Base-by-base conservation (phyloP, 2,113 vertebrate genomes). In the Bubo bubo region DNA sequence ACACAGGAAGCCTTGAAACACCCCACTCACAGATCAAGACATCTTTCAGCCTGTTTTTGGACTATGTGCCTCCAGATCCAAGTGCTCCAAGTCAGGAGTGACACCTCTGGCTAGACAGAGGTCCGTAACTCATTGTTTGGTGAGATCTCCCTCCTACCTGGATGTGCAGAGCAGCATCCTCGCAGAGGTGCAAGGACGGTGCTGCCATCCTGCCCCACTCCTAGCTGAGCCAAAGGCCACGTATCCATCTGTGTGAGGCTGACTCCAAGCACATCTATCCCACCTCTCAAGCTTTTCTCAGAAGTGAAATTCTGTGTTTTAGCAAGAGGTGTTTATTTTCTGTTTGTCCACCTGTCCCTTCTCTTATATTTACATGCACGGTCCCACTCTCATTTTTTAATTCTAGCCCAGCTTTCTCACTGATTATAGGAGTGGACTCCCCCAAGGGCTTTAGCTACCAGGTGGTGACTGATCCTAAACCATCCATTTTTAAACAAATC, bases 171-270 rank as follows among this genome's bases (percentile, higher is more conserved):
- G 27, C 34, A 71, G 28, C 45, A 62, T 56, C 66, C 75, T 35
- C 55, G 49, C 47, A 59, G 47, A 72, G 39, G 21, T 71, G 50
- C 14, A 21, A 45, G n/a, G 43, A 43, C 2, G 4, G 45, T 1
- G 5, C 21, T 71, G 75, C 56, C 30, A 35, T 67, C 67, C 27
- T 59, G 47, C 18, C 27, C 34, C 0, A 1, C 41, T 88, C 34
- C 34, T 30, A 24, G 24, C 71, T 79, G 27, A 2, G 0, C 21
- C 41, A 53, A 82, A 75, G 64, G 47, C 37, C 35, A 43, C 0
- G 0, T 30, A 55, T 16, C n/a, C 23, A 8, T 22, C 34, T 22
- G 39, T 1, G 14, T 0, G 1, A 58, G 21, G 27, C 62, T 88
- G 75, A 86, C 27, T 22, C 37, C 24, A 27, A 83, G 62, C 10